phyloP scores from a whole-genome alignment of 1,140 invertebrate species.

The Thaumatotibia leucotreta region DNA sequence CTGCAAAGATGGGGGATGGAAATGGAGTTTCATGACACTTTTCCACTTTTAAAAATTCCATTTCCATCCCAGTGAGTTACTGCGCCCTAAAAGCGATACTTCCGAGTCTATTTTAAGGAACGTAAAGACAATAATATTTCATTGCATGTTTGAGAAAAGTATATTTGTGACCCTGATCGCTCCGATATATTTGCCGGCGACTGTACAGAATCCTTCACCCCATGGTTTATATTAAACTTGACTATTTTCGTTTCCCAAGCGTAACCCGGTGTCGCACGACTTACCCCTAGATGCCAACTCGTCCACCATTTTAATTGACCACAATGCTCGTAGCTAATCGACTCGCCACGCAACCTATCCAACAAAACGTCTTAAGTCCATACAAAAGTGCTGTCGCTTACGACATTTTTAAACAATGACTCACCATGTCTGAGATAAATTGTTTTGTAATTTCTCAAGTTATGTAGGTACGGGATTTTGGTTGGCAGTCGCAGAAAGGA shows the following conservation, averaged over 20 bases:
- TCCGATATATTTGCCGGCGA: too few species aligned
- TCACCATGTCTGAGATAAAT: slow-evolving; percentile 36
- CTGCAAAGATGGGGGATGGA: too few species aligned
- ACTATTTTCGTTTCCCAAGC: slow-evolving; percentile 29
- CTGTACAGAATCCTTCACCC: neutral
- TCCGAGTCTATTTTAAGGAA: too few species aligned
- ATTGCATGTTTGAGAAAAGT: too few species aligned
- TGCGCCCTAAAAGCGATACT: too few species aligned
- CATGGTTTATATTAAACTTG: neutral
- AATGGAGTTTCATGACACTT: too few species aligned
- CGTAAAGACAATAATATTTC: too few species aligned
- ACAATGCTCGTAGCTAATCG: slow-evolving; percentile 68
- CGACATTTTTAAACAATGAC: slow-evolving; percentile 25
- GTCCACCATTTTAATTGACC: slow-evolving; percentile 66
- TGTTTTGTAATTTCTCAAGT: slow-evolving; percentile 12
- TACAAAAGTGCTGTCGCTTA: neutral
- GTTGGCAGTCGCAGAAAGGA: neutral
- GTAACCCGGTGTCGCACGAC: slow-evolving; percentile 42
- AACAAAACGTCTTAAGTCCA: neutral
- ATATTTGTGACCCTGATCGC: too few species aligned
- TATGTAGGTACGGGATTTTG: neutral
- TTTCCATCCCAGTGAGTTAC: too few species aligned
- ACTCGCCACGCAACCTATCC: slow-evolving; percentile 40
- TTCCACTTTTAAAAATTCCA: too few species aligned
- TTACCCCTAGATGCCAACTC: slow-evolving; percentile 64